These are phyloP conservation scores for Loripinus fragilis DNA, from an alignment of 2,888 invertebrate genomes.

Conservation along the genomic window DNA sequence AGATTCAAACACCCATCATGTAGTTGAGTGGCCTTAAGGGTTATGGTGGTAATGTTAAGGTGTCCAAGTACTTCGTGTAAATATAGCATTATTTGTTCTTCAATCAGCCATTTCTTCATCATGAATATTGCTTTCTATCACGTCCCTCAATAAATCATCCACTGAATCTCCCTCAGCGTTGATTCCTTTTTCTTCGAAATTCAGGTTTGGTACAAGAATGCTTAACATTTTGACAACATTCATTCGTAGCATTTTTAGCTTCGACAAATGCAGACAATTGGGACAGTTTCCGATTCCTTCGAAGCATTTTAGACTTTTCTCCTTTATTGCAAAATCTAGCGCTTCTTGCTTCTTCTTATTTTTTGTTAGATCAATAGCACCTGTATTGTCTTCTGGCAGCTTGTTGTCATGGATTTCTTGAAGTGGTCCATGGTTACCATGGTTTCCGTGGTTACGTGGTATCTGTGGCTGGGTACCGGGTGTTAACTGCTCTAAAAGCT, in stretches of 20 bases:
- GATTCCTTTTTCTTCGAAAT: conserved; percentile 81
- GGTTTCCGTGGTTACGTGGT: conserved; percentile 1
- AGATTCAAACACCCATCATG: no score
- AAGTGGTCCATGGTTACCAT: conserved; percentile 54
- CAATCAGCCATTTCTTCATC: conserved; percentile 73
- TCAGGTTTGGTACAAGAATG: conserved; percentile 81
- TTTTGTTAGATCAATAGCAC: conserved; percentile 78
- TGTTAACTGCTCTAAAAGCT: conserved; percentile 42
- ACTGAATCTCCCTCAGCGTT: conserved; percentile 81
- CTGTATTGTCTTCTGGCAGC: conserved; percentile 60
- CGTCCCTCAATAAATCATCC: conserved; percentile 81
- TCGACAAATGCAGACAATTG: conserved; percentile 76
- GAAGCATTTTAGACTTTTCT: conserved; percentile 53
- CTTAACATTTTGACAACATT: conserved; percentile 82
- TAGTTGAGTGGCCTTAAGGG: no score
- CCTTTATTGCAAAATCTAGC: conserved; percentile 54
- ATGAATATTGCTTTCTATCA: conserved; percentile 81
- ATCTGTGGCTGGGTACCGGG: conserved; percentile 39
- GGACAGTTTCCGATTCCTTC: conserved; percentile 59
- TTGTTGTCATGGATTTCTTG: conserved; percentile 68
- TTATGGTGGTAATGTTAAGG: no score
- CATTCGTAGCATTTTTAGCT: conserved; percentile 78
- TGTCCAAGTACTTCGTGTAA: no score
- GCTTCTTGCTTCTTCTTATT: conserved; percentile 64
- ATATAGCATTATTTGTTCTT: not conserved